A percentile compares a stretch with the other conserved stretches of the same genome.
Conservation (phyloP, 2,888 invertebrate genomes). For the Sesamia inferens region DNA sequence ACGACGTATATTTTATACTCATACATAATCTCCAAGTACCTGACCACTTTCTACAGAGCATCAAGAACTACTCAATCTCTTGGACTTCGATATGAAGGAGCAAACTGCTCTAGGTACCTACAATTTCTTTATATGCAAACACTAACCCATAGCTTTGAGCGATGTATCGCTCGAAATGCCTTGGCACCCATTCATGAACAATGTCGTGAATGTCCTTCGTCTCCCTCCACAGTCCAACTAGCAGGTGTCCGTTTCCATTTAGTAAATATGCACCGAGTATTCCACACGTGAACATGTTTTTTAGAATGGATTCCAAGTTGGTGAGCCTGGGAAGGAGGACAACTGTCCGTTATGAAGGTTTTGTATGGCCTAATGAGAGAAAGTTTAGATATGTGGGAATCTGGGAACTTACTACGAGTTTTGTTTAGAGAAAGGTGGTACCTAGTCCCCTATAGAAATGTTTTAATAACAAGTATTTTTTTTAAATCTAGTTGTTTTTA, state of each 20-base stretch:
- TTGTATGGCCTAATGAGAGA: conserved; percentile 40
- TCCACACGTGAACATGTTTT: conserved; percentile 77
- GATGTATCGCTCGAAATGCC: conserved; percentile 49
- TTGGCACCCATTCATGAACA: conserved; percentile 62
- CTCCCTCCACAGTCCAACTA: conserved; percentile 75
- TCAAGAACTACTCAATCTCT: conserved; percentile 15
- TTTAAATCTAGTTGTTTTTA: not conserved
- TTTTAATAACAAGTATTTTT: not conserved
- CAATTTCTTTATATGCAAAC: conserved; percentile 1
- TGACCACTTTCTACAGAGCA: conserved; percentile 4
- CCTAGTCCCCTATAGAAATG: conserved; percentile 6
- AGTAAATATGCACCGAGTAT: conserved; percentile 75
- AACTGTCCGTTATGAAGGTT: conserved; percentile 47
- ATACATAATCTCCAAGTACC: not conserved
- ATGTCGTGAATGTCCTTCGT: conserved; percentile 58
- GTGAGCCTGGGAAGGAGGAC: conserved; percentile 77
- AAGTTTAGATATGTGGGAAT: conserved; percentile 35
- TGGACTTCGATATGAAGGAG: not conserved
- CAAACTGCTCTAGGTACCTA: conserved; percentile 15
- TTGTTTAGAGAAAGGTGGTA: conserved; percentile 10
- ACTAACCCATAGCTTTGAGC: conserved; percentile 61
- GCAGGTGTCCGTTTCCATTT: conserved; percentile 73
- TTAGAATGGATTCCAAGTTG: conserved; percentile 77
- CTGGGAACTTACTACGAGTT: conserved; percentile 1
- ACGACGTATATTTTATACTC: too few relatives aligned